Conservation (phyloP, 2,113 vertebrate genomes). For the Pseudonaja textilis region DNA sequence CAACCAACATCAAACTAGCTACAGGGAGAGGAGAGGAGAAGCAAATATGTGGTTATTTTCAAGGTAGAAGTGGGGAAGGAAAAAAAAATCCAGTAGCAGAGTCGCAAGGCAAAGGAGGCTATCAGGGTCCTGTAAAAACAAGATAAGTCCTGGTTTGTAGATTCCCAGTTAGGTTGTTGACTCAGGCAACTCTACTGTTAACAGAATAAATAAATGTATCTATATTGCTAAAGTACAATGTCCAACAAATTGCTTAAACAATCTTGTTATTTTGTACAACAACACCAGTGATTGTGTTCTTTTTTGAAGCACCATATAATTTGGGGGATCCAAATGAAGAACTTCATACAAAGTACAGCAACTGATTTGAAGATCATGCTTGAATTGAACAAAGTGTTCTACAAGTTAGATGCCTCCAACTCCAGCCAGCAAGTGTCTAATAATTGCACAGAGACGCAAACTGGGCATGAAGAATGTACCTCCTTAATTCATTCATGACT, state of each 20-base stretch:
- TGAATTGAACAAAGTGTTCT: not conserved
- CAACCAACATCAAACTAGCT: not conserved
- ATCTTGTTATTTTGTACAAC: not conserved
- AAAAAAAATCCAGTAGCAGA: not conserved
- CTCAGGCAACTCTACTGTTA: not conserved
- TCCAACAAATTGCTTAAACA: not conserved
- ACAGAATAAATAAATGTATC: not conserved
- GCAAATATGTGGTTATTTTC: not conserved
- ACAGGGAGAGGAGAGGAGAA: not conserved
- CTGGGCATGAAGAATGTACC: conserved; percentile 70
- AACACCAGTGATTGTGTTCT: not conserved
- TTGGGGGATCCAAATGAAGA: not conserved
- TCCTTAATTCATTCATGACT: conserved; percentile 93
- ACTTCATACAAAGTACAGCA: not conserved
- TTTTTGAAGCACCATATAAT: not conserved
- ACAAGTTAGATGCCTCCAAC: not conserved
- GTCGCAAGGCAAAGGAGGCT: not conserved
- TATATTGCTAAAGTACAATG: not conserved
- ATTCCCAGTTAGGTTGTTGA: not conserved
- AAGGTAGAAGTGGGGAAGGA: not conserved
- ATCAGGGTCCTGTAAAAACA: not conserved
- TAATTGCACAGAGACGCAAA: conserved; percentile 28
- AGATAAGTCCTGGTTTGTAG: not conserved
- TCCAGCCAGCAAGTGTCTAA: conserved; percentile 8
- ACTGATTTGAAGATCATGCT: not conserved